Evolutionary conservation across 2,888 invertebrate genomes (phyloP), one percentile per base, ranked within the genome.

Genomic region (Phengaris alcon): DNA sequence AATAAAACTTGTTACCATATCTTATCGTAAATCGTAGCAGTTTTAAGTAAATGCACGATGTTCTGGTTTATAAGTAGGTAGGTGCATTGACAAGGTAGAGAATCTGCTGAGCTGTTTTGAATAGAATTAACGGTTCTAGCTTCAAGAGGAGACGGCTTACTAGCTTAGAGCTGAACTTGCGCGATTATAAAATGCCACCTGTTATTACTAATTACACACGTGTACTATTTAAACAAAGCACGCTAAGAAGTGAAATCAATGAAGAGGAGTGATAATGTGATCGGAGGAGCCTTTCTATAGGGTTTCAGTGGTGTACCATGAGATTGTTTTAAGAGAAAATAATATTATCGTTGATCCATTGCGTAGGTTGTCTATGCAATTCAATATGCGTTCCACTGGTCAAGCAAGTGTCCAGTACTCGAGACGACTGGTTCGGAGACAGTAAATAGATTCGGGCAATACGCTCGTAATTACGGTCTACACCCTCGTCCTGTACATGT

Each of bases 361-460:
- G 81, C 80, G 81, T 82, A 81, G 82, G 82, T 76, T 78, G 79
- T 78, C 78, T 78, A 76, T 79, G 79, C 78, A 78, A 79, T 79
- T 79, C 77, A 79, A 78, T 78, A 78, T 79, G 77, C 78, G 77
- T 78, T 76, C 74, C 76, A 81, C 81, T 79, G 79, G 81, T 81
- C 80, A 79, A 77, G 78, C 81, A 59, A 79, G 79, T 80, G 78
- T 79, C 77, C 78, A 77, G 75, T 76, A 78, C 77, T 77, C 75
- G 59, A 77, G 78, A 77, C 78, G 75, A 74, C 75, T 78, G 75
- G 77, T 76, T 79, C 77, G 77, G 69, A 77, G 78, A 76, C 77
- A 78, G 76, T 77, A 76, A 78, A 77, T 80, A 79, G 78, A 79
- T 79, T 75, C 77, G 77, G 77, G 78, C 75, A 77, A 76, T 77